Percentiles rank a stretch among this genome's conserved stretches.
Conservation (phyloP, 2,113 vertebrate genomes). For the Acrocephalus arundinaceus region DNA sequence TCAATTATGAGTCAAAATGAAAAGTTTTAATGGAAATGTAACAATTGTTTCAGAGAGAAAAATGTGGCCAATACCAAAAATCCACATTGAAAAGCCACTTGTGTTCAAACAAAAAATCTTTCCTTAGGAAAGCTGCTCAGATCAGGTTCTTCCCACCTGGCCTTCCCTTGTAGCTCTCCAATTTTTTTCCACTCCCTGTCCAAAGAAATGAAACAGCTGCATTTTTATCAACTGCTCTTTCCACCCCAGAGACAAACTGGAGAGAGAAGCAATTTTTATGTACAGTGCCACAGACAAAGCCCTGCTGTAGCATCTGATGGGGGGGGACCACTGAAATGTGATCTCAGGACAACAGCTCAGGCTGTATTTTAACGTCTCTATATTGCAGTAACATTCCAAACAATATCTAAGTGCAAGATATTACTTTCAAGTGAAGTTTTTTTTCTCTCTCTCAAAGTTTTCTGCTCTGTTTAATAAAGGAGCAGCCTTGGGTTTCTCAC, state of each 20-base stretch:
- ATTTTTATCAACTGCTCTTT: constrained; percentile 13
- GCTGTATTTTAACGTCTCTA: neutral
- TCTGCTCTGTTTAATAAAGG: constrained; percentile 3
- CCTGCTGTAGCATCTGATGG: neutral
- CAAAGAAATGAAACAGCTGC: constrained; percentile 9
- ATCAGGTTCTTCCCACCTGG: neutral
- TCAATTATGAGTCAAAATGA: neutral
- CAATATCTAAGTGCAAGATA: constrained; percentile 7
- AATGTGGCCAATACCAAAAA: neutral
- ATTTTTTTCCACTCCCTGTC: neutral
- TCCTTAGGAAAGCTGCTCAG: neutral
- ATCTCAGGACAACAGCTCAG: neutral
- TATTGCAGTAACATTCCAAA: neutral
- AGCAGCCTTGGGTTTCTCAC: neutral
- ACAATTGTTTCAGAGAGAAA: neutral
- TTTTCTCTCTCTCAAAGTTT: neutral
- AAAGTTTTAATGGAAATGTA: neutral
- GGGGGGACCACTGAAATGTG: neutral
- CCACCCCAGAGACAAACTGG: neutral
- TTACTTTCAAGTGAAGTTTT: neutral
- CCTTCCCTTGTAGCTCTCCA: neutral
- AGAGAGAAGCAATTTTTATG: neutral
- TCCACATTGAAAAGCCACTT: neutral
- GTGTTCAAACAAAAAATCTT: neutral
- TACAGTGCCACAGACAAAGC: neutral